Percentiles rank a stretch among this genome's conserved stretches.
Conservation (phyloP, 2,113 vertebrate genomes). For the Neotragus pygmaeus region DNA sequence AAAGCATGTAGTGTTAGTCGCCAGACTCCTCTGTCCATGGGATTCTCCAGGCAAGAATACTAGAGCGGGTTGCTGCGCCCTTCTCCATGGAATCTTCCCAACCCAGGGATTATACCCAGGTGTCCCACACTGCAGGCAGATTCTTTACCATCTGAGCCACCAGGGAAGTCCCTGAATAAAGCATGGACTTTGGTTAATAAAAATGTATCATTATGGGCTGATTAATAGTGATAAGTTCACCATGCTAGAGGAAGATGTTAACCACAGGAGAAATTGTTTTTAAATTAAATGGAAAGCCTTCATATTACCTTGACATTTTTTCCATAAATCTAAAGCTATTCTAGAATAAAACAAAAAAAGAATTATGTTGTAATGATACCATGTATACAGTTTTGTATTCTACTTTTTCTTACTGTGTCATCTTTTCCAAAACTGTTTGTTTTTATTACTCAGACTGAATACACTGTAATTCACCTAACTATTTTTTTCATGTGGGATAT, state of each 20-base stretch:
- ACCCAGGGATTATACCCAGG: background rate
- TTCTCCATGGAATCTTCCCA: background rate
- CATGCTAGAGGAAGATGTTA: background rate
- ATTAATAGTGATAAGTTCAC: background rate
- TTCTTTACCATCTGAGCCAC: background rate
- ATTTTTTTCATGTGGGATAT: background rate
- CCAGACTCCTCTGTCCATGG: background rate
- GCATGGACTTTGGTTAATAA: background rate
- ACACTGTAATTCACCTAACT: background rate
- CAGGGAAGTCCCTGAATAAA: background rate
- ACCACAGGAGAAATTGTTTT: background rate
- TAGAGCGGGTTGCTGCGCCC: background rate
- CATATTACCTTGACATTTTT: background rate
- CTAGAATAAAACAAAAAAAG: background rate
- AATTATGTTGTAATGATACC: background rate
- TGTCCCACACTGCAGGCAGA: background rate
- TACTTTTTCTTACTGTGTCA: background rate
- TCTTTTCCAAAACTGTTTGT: background rate
- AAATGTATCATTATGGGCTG: background rate
- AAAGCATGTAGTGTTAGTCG: background rate
- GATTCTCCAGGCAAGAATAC: background rate
- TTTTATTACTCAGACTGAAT: background rate
- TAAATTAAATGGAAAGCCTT: background rate
- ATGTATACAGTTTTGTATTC: background rate
- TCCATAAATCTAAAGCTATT: background rate